Base-by-base conservation (phyloP, 2,888 invertebrate genomes). In the Punctoribates punctum region DNA sequence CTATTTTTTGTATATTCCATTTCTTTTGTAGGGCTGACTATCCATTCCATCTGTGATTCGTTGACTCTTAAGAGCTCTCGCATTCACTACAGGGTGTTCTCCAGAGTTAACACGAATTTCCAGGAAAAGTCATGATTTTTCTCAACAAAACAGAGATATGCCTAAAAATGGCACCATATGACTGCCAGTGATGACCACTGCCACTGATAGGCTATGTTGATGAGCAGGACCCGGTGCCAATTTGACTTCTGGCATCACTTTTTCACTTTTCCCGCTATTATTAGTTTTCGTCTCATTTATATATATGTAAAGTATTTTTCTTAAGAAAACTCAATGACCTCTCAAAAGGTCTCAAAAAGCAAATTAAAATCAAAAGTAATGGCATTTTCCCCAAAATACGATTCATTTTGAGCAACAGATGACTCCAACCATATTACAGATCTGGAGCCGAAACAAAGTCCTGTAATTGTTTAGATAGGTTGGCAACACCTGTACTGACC, bases 1-100 rank as follows among this genome's bases (percentile, higher is more conserved):
- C 60, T 8, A 15, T 60, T 60, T 48, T 48, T 60, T 23, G 60
- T 60, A 54, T 54, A 54, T 54, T 54, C 54, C 6, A 23, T 60
- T 60, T 60, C 60, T 60, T 60, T 60, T 60, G 60, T 60, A 25
- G 23, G 25, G 4, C 60, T 60, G 6, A 60, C 60, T 27, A 60
- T 48, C 48, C 48, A 48, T 48, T 48, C 60, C 60, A 60, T 60
- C 60, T 60, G 60, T 60, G 60, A 60, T 60, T 60, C 60, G 60
- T 27, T 60, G 60, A 27, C 60, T 60, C 60, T 60, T 48, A 60
- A 13, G 27, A 17, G 11, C 60, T 60, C 60, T 60, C 60, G 17
- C 15, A 48, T 48, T 17, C 60, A 25, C 60, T 60, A 25, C 60
- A 48, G 60, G 60, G 23, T 60, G 60, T 60, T 60, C 60, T 20